Conservation (phyloP, 1,140 invertebrate genomes). For the Penaeus indicus region DNA sequence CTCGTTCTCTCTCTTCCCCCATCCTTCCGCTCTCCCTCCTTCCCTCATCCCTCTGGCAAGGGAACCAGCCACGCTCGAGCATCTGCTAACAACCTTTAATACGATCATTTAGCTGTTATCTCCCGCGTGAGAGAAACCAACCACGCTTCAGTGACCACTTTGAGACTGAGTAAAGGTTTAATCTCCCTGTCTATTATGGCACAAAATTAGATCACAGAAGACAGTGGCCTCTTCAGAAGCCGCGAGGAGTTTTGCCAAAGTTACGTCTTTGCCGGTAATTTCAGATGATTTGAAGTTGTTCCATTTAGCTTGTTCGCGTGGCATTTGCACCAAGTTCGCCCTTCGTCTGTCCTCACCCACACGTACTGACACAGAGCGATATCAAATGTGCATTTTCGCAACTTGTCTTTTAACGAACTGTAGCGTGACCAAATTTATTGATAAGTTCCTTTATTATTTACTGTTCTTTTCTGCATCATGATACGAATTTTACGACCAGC, state of each 20-base stretch:
- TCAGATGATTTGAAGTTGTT: too few relatives aligned
- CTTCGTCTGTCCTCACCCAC: background rate
- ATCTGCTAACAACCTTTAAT: background rate
- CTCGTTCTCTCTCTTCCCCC: slow-evolving; percentile 5
- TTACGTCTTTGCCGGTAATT: background rate
- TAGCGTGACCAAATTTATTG: too few relatives aligned
- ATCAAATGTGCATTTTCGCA: too few relatives aligned
- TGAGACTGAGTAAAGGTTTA: slow-evolving; percentile 39
- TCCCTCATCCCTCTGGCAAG: background rate
- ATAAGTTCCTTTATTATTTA: background rate
- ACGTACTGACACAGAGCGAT: too few relatives aligned
- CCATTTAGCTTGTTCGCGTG: too few relatives aligned
- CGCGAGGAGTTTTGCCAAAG: background rate
- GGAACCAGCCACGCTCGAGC: slow-evolving; percentile 4
- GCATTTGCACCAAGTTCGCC: too few relatives aligned
- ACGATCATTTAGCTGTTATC: background rate
- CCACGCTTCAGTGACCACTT: slow-evolving; percentile 39
- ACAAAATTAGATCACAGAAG: slow-evolving; percentile 44
- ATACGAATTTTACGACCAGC: slow-evolving; percentile 52
- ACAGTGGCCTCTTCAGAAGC: slow-evolving; percentile 24
- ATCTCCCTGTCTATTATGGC: slow-evolving; percentile 51
- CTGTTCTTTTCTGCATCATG: slow-evolving; percentile 31
- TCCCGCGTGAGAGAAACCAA: slow-evolving; percentile 10
- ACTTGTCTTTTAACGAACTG: too few relatives aligned
- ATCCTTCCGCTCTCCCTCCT: background rate